Evolutionary conservation across 2,888 invertebrate species (phyloP).

Genomic region (Pammene aurita): DNA sequence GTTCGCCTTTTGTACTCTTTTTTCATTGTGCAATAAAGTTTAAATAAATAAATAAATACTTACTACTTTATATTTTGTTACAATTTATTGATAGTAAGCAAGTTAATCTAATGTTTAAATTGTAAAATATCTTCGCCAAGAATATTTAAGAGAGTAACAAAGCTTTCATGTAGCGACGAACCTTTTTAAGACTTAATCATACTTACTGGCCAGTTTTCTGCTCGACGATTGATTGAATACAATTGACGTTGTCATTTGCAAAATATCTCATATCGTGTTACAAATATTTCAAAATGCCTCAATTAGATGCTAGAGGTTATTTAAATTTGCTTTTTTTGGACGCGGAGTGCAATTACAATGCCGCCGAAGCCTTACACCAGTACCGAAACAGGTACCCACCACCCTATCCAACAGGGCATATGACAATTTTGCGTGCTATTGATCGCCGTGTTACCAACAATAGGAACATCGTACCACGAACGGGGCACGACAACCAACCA

Average conservation of each 20-base stretch:
- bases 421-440: neutral
- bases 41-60: too few relatives aligned
- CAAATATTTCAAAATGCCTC: neutral
- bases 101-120: neutral
- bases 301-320: neutral
- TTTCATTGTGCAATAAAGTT: too few relatives aligned
- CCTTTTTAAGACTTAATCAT: neutral
- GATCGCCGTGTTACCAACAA: constrained; percentile 1
- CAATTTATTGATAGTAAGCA: neutral
- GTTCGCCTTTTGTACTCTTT: too few relatives aligned
- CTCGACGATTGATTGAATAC: too few relatives aligned
- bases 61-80: neutral
- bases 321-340: constrained; percentile 3
- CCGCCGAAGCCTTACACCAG: neutral
- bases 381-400: neutral
- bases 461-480: constrained; percentile 1
- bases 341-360: neutral
- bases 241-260: too few relatives aligned
- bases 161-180: neutral
- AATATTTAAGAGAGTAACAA: neutral
- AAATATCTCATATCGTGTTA: too few relatives aligned
- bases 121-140: neutral
- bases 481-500: neutral
- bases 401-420: neutral
- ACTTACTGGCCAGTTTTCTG: neutral